These are phyloP conservation scores for Solea solea DNA, from an alignment of 2,113 vertebrate genomes.

Conservation along the genomic window DNA sequence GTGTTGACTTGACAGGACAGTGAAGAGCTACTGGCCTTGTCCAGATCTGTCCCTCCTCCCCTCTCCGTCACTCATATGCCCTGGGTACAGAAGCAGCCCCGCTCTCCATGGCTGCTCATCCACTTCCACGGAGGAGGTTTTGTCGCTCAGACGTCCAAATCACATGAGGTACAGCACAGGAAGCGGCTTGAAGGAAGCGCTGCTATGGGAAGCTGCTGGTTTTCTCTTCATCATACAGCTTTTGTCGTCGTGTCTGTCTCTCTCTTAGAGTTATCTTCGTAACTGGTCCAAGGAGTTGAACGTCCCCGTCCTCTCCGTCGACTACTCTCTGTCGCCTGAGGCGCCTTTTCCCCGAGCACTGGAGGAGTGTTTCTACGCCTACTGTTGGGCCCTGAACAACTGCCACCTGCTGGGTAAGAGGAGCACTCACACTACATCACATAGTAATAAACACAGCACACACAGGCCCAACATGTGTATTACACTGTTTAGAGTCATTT, in stretches of 20 bases:
- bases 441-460: too few relatives aligned
- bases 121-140: conserved; percentile 93
- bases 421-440: neutral
- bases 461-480: too few relatives aligned
- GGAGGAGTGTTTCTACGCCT: conserved; percentile 93
- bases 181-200: neutral
- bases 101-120: conserved; percentile 83
- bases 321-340: conserved; percentile 91
- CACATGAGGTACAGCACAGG: conserved; percentile 83
- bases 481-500: too few relatives aligned
- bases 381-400: conserved; percentile 91
- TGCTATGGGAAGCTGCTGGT: neutral
- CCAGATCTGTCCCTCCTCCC: conserved; percentile 70
- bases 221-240: neutral
- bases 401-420: conserved; percentile 85
- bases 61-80: conserved; percentile 73
- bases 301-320: conserved; percentile 87
- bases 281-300: conserved; percentile 87
- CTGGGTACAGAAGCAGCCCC: conserved; percentile 69
- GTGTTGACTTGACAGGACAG: conserved; percentile 80
- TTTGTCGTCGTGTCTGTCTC: neutral
- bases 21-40: conserved; percentile 78
- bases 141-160: conserved; percentile 92
- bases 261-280: conserved; percentile 84
- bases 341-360: conserved; percentile 90